These are phyloP conservation scores for Argyresthia albistria DNA, from an alignment of 2,888 invertebrate species.

Conservation along the genomic window DNA sequence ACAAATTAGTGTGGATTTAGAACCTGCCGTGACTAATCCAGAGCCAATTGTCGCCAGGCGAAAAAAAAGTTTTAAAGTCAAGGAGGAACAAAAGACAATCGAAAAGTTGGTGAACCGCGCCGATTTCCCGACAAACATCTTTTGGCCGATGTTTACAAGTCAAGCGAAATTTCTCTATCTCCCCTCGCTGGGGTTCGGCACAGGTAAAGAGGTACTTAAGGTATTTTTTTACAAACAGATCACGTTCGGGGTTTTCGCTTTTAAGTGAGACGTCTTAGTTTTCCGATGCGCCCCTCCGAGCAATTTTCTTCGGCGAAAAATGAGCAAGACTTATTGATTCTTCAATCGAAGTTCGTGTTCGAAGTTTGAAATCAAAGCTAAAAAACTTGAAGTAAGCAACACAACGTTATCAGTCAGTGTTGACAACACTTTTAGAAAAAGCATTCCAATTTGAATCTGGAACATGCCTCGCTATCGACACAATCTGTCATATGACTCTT, in stretches of 20 bases:
- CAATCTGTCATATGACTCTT: no score
- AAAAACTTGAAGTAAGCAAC: background rate
- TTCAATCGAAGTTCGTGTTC: conserved; percentile 12
- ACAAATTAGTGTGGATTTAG: no score
- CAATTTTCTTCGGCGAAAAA: conserved; percentile 43
- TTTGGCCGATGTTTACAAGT: conserved; percentile 57
- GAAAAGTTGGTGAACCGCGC: conserved; percentile 37
- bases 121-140: conserved; percentile 43
- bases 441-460: conserved; percentile 3
- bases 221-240: conserved; percentile 66
- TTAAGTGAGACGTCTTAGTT: conserved; percentile 66
- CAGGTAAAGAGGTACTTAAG: conserved; percentile 56
- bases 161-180: conserved; percentile 31
- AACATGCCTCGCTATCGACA: background rate
- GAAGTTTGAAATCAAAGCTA: conserved; percentile 10
- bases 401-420: no score
- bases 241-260: conserved; percentile 51
- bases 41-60: background rate
- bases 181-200: conserved; percentile 10
- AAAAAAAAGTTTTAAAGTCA: conserved; percentile 14
- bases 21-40: no score
- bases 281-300: conserved; percentile 25
- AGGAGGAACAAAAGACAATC: conserved; percentile 39
- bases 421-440: background rate
- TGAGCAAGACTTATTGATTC: conserved; percentile 55